Base-by-base conservation (phyloP, 2,797 vertebrate species). In the Acomys russatus region DNA sequence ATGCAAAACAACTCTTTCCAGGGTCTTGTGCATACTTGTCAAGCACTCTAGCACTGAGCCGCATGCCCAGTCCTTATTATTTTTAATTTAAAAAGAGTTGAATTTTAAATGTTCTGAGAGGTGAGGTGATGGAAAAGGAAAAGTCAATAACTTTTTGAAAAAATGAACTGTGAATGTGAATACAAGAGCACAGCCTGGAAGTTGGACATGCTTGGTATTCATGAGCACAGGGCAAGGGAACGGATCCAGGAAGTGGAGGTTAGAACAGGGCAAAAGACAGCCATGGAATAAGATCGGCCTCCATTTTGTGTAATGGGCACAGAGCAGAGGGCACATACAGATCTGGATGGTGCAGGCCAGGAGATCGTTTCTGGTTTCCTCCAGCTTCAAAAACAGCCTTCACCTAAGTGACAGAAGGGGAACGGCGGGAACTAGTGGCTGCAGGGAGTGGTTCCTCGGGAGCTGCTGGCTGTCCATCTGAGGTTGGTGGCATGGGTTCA, bases 61-160 rank as follows among this genome's bases (percentile, higher is more conserved):
- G 28, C 38, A 66, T 51, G 44, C 51, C 33, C 9, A 51, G 44
- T 9, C 33, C 44, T 78, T 1, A 9, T 51, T 73, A 25, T 54
- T 82, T 64, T 25, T 90, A 54, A 85, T 51, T 90, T 82, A 68
- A 88, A 95, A 90, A 2, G 54, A 51, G 22, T 91, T 95, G 59
- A 90, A 90, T 59, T 90, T 91, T 61, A 83, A 64, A 78, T 78
- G 15, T 92, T 95, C 68, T 89, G 28, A 68, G 54, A 95, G 8
- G 22, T 80, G 8, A 94, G 11, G 30, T 88, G 63, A 78, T 94
- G 5, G 71, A 68, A 84, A 95, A 96, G 88, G 84, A 84, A 94
- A 92, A 82, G 76, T 78, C 15, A n/a, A 2, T 80, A 79, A 86
- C 49, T 92, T 77, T 74, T 76, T 88, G 66, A 92, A 49, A 95